A percentile compares a stretch with the other conserved stretches of the same genome.
phyloP scores from a whole-genome alignment of 1,140 invertebrate species.

The Bombus pyrosoma region DNA sequence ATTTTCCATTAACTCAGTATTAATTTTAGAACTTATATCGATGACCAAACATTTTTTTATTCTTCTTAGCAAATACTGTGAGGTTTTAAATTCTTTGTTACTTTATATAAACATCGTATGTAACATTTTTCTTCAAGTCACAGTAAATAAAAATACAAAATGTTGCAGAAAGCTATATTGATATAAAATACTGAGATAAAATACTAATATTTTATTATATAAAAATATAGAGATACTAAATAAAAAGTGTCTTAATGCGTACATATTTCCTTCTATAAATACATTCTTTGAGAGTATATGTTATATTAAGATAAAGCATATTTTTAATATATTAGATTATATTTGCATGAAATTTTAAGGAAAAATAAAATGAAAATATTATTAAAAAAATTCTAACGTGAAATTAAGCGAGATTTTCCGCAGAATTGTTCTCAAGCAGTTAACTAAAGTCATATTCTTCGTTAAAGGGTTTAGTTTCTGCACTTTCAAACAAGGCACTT shows the following conservation, averaged over 20 bases:
- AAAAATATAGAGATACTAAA: neutral
- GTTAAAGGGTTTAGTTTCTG: conserved; percentile 3
- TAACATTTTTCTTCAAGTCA: neutral
- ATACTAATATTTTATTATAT: neutral
- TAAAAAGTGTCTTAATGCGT: too few relatives aligned
- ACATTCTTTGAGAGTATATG: neutral
- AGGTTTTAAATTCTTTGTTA: neutral
- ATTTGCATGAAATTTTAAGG: neutral
- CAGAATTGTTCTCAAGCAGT: neutral
- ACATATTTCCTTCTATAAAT: neutral
- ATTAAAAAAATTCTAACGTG: neutral
- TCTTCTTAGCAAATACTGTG: neutral
- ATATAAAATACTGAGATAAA: neutral
- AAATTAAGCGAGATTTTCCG: neutral
- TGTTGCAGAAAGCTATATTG: neutral
- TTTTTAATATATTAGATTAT: neutral
- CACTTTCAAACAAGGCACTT: neutral
- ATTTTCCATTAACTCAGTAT: too few relatives aligned
- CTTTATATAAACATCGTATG: neutral
- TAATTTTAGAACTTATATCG: too few relatives aligned
- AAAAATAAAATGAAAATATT: neutral
- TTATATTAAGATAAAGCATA: neutral
- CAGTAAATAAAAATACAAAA: neutral
- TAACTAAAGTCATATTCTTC: conserved; percentile 9
- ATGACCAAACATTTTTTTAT: neutral